These are phyloP conservation scores for Sinelater perroti DNA, from an alignment of 2,888 invertebrate genomes.

Conservation along the genomic window DNA sequence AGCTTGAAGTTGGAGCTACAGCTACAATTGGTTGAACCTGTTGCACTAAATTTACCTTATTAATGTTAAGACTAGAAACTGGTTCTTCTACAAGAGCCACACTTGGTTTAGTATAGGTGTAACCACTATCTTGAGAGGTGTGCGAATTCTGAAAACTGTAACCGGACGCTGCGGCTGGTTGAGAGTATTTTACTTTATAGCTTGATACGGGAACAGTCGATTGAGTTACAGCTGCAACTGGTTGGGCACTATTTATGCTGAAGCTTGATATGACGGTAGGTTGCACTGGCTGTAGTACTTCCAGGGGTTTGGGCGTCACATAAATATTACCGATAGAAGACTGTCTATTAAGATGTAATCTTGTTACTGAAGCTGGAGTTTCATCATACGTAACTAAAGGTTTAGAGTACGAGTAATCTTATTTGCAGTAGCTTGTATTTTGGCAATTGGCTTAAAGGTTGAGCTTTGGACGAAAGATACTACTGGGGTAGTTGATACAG, in stretches of 20 bases:
- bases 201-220: not conserved
- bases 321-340: not conserved
- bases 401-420: constrained; percentile 41
- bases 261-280: constrained; percentile 17
- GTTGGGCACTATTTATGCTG: not conserved
- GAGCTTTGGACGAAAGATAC: not conserved
- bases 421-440: not conserved
- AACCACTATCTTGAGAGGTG: not conserved
- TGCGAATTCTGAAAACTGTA: constrained; percentile 13
- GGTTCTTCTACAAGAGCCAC: not conserved
- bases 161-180: constrained; percentile 12
- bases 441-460: not conserved
- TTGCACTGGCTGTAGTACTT: not conserved
- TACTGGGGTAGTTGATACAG: not conserved
- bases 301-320: not conserved
- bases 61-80: not conserved
- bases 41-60: constrained; percentile 16
- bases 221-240: constrained; percentile 8
- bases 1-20: constrained; percentile 7
- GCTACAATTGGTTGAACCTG: constrained; percentile 15
- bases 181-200: constrained; percentile 22
- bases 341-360: constrained; percentile 49
- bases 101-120: not conserved
- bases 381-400: constrained; percentile 45
- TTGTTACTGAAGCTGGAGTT: constrained; percentile 44